Conservation (phyloP, 2,888 invertebrate genomes). For the Epistrophe grossulariae region DNA sequence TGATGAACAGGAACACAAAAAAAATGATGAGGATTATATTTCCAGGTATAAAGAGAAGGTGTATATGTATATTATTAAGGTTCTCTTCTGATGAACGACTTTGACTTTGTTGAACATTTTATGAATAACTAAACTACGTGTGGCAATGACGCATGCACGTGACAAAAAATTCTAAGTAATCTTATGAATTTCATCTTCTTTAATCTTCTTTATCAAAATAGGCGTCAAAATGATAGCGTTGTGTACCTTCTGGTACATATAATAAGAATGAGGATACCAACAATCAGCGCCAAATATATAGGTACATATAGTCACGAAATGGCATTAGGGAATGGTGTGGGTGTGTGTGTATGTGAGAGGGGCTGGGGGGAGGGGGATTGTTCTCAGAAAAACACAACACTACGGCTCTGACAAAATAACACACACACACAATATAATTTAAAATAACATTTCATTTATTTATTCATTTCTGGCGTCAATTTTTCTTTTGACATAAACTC, state of each 20-base stretch:
- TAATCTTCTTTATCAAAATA: slow-evolving; percentile 58
- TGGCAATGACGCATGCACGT: slow-evolving; percentile 83
- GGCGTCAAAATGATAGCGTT: slow-evolving; percentile 45
- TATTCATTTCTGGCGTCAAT: slow-evolving; percentile 7
- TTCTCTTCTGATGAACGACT: slow-evolving; percentile 49
- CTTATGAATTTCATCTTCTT: slow-evolving; percentile 58
- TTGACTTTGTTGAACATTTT: slow-evolving; percentile 67
- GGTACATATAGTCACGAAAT: background rate
- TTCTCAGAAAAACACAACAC: background rate
- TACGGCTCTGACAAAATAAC: background rate
- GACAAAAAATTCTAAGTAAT: slow-evolving; percentile 79
- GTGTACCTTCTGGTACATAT: slow-evolving; percentile 1
- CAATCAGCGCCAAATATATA: slow-evolving; percentile 1
- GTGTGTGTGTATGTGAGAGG: background rate
- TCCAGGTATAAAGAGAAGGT: background rate
- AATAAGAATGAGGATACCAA: slow-evolving; percentile 19
- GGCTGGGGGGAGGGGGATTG: background rate
- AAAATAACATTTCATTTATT: slow-evolving; percentile 2
- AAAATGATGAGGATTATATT: slow-evolving; percentile 24
- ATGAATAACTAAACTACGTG: slow-evolving; percentile 82
- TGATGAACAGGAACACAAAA: background rate
- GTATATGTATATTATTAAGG: slow-evolving; percentile 24
- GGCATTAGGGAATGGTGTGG: background rate
- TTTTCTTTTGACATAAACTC: slow-evolving; percentile 38
- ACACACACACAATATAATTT: background rate